Evolutionary conservation across 2,888 invertebrate species (phyloP), one percentile per base, ranked within the genome.

Genomic region (Thymelicus sylvestris): DNA sequence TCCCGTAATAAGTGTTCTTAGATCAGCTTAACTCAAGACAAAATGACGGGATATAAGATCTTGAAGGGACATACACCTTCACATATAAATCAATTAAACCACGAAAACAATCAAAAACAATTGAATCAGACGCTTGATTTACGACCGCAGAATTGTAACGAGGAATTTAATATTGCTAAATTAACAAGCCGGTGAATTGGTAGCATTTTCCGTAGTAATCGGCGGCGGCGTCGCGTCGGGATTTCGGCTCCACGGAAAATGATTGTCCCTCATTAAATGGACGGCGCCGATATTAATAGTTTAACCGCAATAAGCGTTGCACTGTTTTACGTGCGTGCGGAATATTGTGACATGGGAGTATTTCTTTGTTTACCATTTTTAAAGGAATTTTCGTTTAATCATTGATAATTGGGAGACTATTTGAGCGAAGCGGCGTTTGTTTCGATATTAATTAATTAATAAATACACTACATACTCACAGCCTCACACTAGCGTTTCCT

Each of bases 261-360:
- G 52, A 75, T 75, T 75, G 74, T 73, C 76, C 72, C 75, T 80
- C 77, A 79, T 79, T 80, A 78, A 79, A 77, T 72, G 73, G 59
- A 64, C 66, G 73, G 74, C 73, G 74, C 71, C 68, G 75, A 74
- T 78, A 77, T 79, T 80, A 80, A 80, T 79, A 76, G 75, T 73
- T 73, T 74, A 63, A 78, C 78, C 78, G 73, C 78, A 78, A 64
- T 57, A 74, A 73, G 72, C 72, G 74, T 72, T 74, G 77, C 75
- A 76, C 77, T 77, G 77, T 78, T 77, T 76, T 70, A 77, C 73
- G 71, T 41, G 15, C 24, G 55, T 0, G 7, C 52, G 19, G 7
- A 19, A 19, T 52, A 19, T 24, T 55, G 24, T 52, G 52, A 19
- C 19, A 52, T 8, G 12, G 24, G n/a, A 15, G 19, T 52, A 55